A percentile compares a stretch with the other conserved stretches of the same genome.
Conservation (phyloP, 1,140 invertebrate species). For the Heterodera schachtii region DNA sequence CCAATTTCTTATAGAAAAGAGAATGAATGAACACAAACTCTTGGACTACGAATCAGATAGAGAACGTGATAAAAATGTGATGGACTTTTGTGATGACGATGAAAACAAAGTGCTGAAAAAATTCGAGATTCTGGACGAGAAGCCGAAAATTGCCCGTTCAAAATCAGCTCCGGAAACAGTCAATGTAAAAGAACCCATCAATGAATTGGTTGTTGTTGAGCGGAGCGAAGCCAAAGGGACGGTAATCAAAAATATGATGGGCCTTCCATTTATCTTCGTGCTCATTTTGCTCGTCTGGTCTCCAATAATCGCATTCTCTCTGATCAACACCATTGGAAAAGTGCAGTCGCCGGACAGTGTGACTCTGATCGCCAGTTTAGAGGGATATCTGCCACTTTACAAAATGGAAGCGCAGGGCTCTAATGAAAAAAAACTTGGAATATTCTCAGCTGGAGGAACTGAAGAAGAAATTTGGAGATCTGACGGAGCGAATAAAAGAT, state of each 20-base stretch:
- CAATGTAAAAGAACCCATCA: no score
- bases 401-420: slow-evolving; percentile 60
- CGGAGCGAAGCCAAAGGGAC: slow-evolving; percentile 78
- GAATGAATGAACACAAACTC: no score
- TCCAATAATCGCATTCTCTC: slow-evolving; percentile 89
- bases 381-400: slow-evolving; percentile 64
- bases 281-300: slow-evolving; percentile 93
- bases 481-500: background rate
- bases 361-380: slow-evolving; percentile 48
- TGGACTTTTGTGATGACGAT: no score
- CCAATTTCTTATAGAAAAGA: no score
- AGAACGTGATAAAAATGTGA: no score
- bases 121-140: no score
- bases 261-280: slow-evolving; percentile 80
- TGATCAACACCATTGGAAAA: slow-evolving; percentile 87
- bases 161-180: no score
- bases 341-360: slow-evolving; percentile 40
- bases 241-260: slow-evolving; percentile 76
- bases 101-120: no score
- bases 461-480: slow-evolving; percentile 23
- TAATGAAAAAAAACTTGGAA: background rate
- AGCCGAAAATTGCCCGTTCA: no score
- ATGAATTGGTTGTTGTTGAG: no score
- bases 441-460: slow-evolving; percentile 14
- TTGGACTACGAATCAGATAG: no score